Evolutionary conservation across 2,888 invertebrate species (phyloP).

Genomic region (Holacanthella duospinosa): DNA sequence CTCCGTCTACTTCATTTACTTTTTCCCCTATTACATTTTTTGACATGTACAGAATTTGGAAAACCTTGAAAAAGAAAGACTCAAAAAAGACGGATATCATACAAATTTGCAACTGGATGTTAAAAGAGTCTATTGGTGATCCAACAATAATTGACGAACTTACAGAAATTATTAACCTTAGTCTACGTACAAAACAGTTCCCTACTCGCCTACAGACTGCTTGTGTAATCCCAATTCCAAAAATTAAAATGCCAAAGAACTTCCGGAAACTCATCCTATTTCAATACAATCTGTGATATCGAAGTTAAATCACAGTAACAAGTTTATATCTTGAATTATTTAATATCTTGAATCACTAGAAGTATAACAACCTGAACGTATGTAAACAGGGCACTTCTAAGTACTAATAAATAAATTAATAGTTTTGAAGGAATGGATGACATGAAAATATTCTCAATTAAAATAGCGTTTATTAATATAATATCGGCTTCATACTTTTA

Average conservation of each 20-base stretch:
- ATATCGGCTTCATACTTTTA: too few relatives aligned
- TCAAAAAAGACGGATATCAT: neutral
- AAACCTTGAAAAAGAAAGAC: neutral
- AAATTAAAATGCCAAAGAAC: neutral
- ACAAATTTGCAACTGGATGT: neutral
- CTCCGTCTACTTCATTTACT: too few relatives aligned
- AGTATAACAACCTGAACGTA: too few relatives aligned
- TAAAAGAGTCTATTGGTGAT: neutral
- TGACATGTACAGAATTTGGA: neutral
- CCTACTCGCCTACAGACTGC: neutral
- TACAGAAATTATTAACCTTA: neutral
- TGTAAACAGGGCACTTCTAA: too few relatives aligned
- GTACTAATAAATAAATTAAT: too few relatives aligned
- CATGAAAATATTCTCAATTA: too few relatives aligned
- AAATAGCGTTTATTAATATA: too few relatives aligned
- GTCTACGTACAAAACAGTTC: neutral
- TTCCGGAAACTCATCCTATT: neutral
- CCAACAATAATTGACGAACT: neutral
- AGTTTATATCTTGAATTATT: too few relatives aligned
- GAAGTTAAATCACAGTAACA: too few relatives aligned
- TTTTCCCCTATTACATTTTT: too few relatives aligned
- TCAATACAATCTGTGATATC: neutral
- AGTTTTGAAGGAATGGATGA: too few relatives aligned
- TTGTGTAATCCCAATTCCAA: neutral
- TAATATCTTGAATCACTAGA: too few relatives aligned